Evolutionary conservation across 2,888 invertebrate species (phyloP).

Genomic region (Pseudeuparius sepicola): DNA sequence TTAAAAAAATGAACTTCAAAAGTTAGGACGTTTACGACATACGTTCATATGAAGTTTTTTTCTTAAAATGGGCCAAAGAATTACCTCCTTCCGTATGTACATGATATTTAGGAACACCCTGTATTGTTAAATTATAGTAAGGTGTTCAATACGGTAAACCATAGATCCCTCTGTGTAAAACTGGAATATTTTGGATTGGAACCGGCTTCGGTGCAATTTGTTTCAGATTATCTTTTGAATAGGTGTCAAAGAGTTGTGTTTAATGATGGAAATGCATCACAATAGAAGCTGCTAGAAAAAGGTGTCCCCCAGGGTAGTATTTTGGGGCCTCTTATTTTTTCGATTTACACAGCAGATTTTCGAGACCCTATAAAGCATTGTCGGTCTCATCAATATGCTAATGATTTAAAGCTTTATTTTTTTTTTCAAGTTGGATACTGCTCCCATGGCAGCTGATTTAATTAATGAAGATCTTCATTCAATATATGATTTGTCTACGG

Average conservation of each 20-base stretch:
- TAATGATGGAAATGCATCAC: neutral
- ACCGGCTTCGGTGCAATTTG: neutral
- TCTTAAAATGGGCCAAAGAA: too few relatives aligned
- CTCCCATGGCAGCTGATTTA: neutral
- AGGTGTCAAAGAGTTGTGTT: constrained; percentile 1
- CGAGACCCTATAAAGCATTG: neutral
- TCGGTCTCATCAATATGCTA: constrained; percentile 1
- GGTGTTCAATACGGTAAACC: too few relatives aligned
- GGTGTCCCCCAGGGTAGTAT: constrained; percentile 5
- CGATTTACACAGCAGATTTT: constrained; percentile 5
- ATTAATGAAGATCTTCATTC: constrained; percentile 6
- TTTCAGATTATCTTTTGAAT: constrained; percentile 2
- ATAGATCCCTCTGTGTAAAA: too few relatives aligned
- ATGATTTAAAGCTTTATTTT: constrained; percentile 1
- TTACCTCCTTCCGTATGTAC: too few relatives aligned
- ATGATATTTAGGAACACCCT: too few relatives aligned
- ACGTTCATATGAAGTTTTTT: too few relatives aligned
- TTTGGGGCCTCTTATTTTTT: constrained; percentile 4
- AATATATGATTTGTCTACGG: neutral
- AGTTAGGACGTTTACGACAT: too few relatives aligned
- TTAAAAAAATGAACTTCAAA: too few relatives aligned
- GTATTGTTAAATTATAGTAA: too few relatives aligned
- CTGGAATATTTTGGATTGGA: constrained; percentile 13
- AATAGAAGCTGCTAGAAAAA: neutral
- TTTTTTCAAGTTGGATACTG: neutral